Conservation (phyloP, 2,888 invertebrate species). For the Pristionchus arcanus region DNA sequence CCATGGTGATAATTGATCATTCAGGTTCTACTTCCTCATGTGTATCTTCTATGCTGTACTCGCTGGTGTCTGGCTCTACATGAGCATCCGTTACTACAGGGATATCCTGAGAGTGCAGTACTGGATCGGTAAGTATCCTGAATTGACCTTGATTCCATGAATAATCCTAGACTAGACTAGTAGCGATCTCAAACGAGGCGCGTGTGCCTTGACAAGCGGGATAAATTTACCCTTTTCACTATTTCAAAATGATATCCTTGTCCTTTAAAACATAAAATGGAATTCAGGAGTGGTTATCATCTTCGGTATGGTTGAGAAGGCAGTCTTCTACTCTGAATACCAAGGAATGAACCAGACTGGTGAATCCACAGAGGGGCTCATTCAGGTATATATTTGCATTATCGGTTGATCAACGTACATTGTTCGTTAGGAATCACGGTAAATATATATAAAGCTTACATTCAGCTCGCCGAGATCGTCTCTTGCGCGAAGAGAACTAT, state of each 20-base stretch:
- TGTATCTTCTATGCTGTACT: constrained; percentile 90
- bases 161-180: no score
- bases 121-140: constrained; percentile 87
- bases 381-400: constrained; percentile 73
- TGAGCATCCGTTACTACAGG: constrained; percentile 91
- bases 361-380: constrained; percentile 80
- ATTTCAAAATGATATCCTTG: no score
- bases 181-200: no score
- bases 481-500: constrained; percentile 93
- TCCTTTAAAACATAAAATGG: not conserved
- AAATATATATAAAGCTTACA: not conserved
- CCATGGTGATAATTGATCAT: not conserved
- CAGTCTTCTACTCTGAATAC: constrained; percentile 93
- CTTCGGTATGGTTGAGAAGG: constrained; percentile 84
- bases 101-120: constrained; percentile 94
- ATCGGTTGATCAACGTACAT: no score
- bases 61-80: constrained; percentile 89
- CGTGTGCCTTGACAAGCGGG: no score
- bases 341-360: constrained; percentile 87
- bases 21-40: constrained; percentile 91
- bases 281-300: constrained; percentile 77
- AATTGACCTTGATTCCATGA: not conserved
- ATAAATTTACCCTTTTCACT: no score
- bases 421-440: not conserved
- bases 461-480: constrained; percentile 88